A percentile compares a stretch with the other conserved stretches of the same genome.
Conservation (phyloP, 2,888 invertebrate species). For the Theodoxus fluviatilis region DNA sequence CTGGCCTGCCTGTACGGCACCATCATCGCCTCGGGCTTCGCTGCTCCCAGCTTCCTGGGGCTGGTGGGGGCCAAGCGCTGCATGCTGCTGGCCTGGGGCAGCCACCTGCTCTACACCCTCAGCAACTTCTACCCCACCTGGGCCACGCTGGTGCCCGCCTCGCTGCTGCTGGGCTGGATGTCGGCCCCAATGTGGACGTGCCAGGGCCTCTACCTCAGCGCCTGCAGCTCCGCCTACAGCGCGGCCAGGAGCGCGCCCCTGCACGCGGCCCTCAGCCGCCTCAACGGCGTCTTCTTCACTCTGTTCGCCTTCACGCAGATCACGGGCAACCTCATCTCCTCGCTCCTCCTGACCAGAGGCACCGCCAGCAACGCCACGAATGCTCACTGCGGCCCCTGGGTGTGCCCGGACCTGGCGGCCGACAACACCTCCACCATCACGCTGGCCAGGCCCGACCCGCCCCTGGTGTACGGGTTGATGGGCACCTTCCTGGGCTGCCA, state of each 20-base stretch:
- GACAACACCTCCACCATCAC: slow-evolving; percentile 42
- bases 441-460: slow-evolving; percentile 31
- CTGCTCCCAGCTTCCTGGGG: slow-evolving; percentile 35
- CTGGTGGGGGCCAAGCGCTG: slow-evolving; percentile 49
- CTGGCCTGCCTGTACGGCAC: slow-evolving; percentile 54
- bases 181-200: slow-evolving; percentile 59
- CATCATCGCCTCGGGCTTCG: slow-evolving; percentile 45
- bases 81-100: slow-evolving; percentile 45
- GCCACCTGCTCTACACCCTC: slow-evolving; percentile 49
- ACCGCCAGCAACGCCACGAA: slow-evolving; percentile 30
- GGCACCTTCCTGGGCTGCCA: slow-evolving; percentile 46
- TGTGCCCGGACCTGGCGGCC: slow-evolving; percentile 39
- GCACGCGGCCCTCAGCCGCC: slow-evolving; percentile 45
- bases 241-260: slow-evolving; percentile 33
- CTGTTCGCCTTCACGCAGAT: slow-evolving; percentile 54
- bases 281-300: slow-evolving; percentile 57
- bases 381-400: slow-evolving; percentile 27
- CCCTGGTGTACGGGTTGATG: slow-evolving; percentile 46
- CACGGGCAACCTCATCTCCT: slow-evolving; percentile 57
- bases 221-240: slow-evolving; percentile 47
- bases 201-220: slow-evolving; percentile 55
- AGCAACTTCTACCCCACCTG: slow-evolving; percentile 55
- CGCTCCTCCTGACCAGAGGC: slow-evolving; percentile 45
- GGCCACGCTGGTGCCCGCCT: slow-evolving; percentile 51
- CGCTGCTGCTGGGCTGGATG: slow-evolving; percentile 51